phyloP scores from a whole-genome alignment of 2,113 vertebrate species.

The Grus americana region DNA sequence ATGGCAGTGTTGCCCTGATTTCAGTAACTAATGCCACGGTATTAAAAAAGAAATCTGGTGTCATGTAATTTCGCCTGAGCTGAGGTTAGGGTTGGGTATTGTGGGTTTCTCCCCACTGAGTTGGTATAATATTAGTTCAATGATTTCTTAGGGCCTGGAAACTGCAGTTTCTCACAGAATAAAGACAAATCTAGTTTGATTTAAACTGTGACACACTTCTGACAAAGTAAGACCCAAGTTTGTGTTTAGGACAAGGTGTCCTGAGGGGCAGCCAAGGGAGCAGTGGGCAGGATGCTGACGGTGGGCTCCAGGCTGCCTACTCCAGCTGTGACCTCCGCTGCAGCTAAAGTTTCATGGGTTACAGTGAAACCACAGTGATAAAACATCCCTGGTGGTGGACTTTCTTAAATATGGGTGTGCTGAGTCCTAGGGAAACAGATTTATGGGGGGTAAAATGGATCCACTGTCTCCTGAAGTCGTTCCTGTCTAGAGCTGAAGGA shows the following conservation, averaged over 20 bases:
- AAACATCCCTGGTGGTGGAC: neutral
- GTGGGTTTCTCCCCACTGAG: fast-evolving
- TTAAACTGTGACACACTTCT: neutral
- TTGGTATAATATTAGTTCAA: neutral
- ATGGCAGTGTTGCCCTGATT: neutral
- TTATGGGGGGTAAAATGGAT: neutral
- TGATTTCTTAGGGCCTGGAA: neutral
- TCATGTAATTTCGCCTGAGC: neutral
- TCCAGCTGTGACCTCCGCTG: neutral
- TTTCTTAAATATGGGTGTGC: neutral
- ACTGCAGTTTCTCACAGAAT: neutral
- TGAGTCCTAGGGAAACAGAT: neutral
- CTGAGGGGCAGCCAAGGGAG: neutral
- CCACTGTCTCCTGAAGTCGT: neutral
- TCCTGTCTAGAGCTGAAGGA: neutral
- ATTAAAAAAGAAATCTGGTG: neutral
- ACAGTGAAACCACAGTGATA: neutral
- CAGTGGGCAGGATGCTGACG: neutral
- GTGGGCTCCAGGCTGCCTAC: neutral
- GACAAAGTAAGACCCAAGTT: neutral
- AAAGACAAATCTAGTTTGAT: neutral
- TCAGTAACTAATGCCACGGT: neutral
- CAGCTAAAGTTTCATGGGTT: neutral
- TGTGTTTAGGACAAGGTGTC: neutral
- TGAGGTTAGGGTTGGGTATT: neutral